Conservation (phyloP, 2,113 vertebrate genomes). For the Turnix velox region DNA sequence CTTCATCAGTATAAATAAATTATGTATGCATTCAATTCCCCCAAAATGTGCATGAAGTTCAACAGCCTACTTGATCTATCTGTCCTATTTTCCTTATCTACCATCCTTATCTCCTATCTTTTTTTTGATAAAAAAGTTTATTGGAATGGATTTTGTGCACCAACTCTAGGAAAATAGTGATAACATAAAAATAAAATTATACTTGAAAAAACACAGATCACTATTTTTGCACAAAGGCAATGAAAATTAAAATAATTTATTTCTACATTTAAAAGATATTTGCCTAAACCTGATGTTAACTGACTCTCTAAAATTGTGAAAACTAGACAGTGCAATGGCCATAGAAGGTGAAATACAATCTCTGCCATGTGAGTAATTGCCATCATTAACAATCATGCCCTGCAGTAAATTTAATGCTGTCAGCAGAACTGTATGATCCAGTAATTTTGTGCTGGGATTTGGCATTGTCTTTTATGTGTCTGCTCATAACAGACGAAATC, state of each 20-base stretch:
- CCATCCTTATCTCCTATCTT: too few species aligned
- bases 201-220: neutral
- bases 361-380: neutral
- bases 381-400: neutral
- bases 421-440: neutral
- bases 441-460: neutral
- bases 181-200: neutral
- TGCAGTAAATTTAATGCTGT: conserved; percentile 13
- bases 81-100: neutral
- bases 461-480: neutral
- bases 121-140: neutral
- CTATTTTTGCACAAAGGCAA: neutral
- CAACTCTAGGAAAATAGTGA: neutral
- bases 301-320: neutral
- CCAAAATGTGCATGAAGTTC: neutral
- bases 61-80: neutral
- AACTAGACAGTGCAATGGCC: neutral
- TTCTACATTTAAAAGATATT: neutral
- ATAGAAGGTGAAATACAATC: neutral
- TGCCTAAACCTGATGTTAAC: neutral
- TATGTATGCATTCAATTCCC: neutral
- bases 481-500: conserved; percentile 13
- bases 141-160: neutral
- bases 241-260: neutral
- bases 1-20: neutral